Evolutionary conservation across 1,140 invertebrate species (phyloP).

Genomic region (Achroia grisella): DNA sequence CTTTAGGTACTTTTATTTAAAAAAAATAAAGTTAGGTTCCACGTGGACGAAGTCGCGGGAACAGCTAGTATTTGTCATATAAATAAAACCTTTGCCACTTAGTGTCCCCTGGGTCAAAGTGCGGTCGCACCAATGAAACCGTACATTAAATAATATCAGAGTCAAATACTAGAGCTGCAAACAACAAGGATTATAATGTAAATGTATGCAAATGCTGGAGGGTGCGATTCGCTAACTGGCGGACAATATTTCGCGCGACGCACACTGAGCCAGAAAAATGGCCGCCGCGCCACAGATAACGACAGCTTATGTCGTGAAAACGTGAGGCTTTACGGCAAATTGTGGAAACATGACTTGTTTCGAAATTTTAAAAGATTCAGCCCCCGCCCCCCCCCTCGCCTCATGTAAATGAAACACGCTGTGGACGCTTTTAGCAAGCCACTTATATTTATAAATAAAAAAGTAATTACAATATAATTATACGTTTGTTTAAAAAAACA

Average conservation of each 20-base stretch:
- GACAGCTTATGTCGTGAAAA: slow-evolving; percentile 50
- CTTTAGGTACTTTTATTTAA: too few species aligned
- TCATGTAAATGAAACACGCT: slow-evolving; percentile 13
- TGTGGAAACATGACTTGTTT: slow-evolving; percentile 57
- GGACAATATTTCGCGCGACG: slow-evolving; percentile 23
- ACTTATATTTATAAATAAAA: neutral
- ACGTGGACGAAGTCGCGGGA: too few species aligned
- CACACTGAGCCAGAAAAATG: slow-evolving; percentile 43
- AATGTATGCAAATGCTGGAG: slow-evolving; percentile 31
- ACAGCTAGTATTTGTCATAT: too few species aligned
- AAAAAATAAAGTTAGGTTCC: too few species aligned
- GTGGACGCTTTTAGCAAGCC: neutral
- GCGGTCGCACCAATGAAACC: slow-evolving; percentile 1
- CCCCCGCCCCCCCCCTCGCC: too few species aligned
- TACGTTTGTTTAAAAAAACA: too few species aligned
- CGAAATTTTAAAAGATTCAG: slow-evolving; percentile 16
- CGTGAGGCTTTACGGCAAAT: slow-evolving; percentile 53
- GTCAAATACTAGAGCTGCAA: slow-evolving; percentile 15
- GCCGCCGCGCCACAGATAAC: slow-evolving; percentile 39
- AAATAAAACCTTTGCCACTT: too few species aligned
- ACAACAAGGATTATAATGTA: slow-evolving; percentile 47
- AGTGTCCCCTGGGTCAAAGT: slow-evolving; percentile 5
- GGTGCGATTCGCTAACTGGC: slow-evolving; percentile 12
- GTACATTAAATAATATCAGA: slow-evolving; percentile 9
- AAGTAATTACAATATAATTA: too few species aligned